These are phyloP conservation scores for Trematomus loennbergii DNA, from an alignment of 2,113 vertebrate genomes.

Conservation along the genomic window DNA sequence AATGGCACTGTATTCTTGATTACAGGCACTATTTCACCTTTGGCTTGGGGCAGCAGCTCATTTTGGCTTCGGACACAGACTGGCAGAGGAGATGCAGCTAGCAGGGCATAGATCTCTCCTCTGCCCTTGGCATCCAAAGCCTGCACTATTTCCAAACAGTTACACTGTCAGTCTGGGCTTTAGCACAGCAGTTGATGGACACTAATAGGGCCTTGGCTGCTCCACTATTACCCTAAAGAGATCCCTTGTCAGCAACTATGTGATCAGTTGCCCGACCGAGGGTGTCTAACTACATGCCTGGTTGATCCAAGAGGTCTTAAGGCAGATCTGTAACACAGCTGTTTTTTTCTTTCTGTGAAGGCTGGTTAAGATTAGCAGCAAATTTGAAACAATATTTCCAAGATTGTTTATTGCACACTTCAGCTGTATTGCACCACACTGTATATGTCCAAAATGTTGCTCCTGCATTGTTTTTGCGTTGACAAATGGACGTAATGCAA, in stretches of 20 bases:
- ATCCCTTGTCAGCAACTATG: constrained; percentile 60
- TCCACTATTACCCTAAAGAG: constrained; percentile 64
- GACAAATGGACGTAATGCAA: too few species aligned
- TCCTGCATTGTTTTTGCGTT: not conserved
- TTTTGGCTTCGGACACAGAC: constrained; percentile 46
- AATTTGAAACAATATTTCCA: constrained; percentile 2
- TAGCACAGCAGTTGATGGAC: constrained; percentile 71
- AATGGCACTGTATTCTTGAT: constrained; percentile 50
- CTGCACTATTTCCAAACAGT: constrained; percentile 63
- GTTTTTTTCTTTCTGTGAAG: constrained; percentile 3
- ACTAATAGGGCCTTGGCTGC: constrained; percentile 74
- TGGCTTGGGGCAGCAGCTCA: constrained; percentile 44
- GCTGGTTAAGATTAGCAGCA: not conserved
- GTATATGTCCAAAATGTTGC: too few species aligned
- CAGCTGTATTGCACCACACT: not conserved
- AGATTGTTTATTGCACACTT: not conserved
- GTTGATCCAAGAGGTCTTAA: constrained; percentile 39
- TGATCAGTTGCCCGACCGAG: constrained; percentile 59
- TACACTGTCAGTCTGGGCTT: constrained; percentile 71
- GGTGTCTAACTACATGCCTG: constrained; percentile 45
- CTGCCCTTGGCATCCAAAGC: constrained; percentile 50
- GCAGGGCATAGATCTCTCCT: constrained; percentile 40
- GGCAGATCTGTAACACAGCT: constrained; percentile 22
- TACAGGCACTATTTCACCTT: constrained; percentile 55
- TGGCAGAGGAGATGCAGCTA: constrained; percentile 52